Evolutionary conservation across 2,888 invertebrate genomes (phyloP).

Genomic region (Cotesia congregata): DNA sequence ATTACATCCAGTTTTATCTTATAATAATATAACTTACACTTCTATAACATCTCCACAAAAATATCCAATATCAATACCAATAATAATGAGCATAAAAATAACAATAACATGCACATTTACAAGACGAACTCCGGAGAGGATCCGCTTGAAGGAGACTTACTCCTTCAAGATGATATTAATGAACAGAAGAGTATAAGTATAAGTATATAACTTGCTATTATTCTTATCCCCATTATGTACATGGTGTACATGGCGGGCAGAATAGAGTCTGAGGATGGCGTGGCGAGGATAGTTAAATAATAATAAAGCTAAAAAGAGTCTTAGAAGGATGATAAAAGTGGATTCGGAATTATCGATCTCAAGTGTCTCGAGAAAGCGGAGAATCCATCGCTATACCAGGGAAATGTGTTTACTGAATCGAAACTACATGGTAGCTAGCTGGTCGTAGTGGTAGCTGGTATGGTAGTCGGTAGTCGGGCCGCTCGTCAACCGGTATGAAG

Average conservation of each 20-base stretch:
- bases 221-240: too few relatives aligned
- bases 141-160: constrained; percentile 35
- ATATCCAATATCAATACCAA: constrained; percentile 14
- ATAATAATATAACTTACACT: constrained; percentile 29
- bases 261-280: too few relatives aligned
- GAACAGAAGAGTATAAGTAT: constrained; percentile 38
- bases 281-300: constrained; percentile 23
- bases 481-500: constrained; percentile 40
- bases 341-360: constrained; percentile 35
- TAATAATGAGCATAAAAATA: not conserved
- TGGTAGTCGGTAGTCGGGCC: not conserved
- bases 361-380: constrained; percentile 36
- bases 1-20: not conserved
- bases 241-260: too few relatives aligned
- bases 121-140: constrained; percentile 36
- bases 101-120: constrained; percentile 23
- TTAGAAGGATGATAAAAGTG: constrained; percentile 17
- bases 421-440: constrained; percentile 5
- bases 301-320: constrained; percentile 21
- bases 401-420: constrained; percentile 42
- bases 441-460: not conserved
- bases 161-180: constrained; percentile 42
- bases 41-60: not conserved
- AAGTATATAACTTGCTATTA: constrained; percentile 14
- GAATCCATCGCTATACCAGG: too few relatives aligned